Evolutionary conservation across 1,140 invertebrate species (phyloP), one percentile per base, ranked within the genome.

Genomic region (Agrilus planipennis): DNA sequence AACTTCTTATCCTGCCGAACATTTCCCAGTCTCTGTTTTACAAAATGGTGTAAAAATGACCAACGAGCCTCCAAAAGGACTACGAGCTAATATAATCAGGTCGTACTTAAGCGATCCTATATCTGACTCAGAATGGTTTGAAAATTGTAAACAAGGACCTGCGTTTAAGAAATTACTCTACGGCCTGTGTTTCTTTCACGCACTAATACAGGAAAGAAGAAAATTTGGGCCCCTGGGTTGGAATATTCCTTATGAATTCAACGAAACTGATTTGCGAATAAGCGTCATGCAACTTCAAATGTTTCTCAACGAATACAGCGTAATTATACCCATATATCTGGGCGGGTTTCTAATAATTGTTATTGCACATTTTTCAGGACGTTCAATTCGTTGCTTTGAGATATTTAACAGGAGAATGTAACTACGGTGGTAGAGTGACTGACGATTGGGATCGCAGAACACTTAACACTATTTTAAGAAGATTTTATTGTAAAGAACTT

Each of bases 201-300:
- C 89, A 1, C 73, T 94, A 7, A 75, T 94, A 0, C 87, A 92
- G 67, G 91, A 95, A 64, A 71, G 91, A 46, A 72, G 83, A 42
- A 91, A 86, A 56, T 96, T 90, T 63, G 91, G 90, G 0, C 73
- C 90, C 0, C 68, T 94, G 36, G 92, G 91, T 9, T 91, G 91
- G 92, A 96, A 96, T 64, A 91, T 92, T 54, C 76, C 79, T 20
- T 96, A 96, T 56, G 88, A 86, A 32, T 95, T 95, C 55, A 92
- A 94, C 55, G 89, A 94, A 54, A 92, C 89, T 3, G 91, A 95
- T 68, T 77, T 94, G 45, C 74, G 84, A 57, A 94, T 95, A 61
- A 90, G 87, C 3, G 77, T 89, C 4, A 74, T 81, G 59, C 91
- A 95, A 65, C 64, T 94, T 0, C 37, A 42, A 17, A 85, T 90